These are phyloP conservation scores for Caenorhabditis panamensis DNA, from an alignment of 2,888 invertebrate species.

Conservation along the genomic window DNA sequence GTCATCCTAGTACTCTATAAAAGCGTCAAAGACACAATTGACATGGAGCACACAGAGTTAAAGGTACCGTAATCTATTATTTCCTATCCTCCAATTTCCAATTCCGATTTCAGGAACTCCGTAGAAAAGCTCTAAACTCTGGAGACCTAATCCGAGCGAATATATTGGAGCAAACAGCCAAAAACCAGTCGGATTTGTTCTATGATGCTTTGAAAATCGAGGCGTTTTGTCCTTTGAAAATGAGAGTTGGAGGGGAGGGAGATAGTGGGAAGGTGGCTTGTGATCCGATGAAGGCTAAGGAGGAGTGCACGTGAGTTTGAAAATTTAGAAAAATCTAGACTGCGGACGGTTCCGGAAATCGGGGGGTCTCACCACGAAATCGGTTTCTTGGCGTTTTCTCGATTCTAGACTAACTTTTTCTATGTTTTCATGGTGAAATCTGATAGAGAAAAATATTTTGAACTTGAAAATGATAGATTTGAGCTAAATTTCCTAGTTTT, in stretches of 20 bases:
- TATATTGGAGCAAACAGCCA: constrained; percentile 6
- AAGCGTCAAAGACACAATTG: not conserved
- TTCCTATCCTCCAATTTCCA: not conserved
- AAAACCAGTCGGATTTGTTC: constrained; percentile 22
- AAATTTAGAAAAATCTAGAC: too few species aligned
- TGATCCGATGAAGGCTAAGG: constrained; percentile 24
- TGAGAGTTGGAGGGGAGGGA: constrained; percentile 46
- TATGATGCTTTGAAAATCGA: constrained; percentile 11
- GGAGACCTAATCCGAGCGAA: not conserved
- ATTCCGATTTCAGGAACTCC: constrained; percentile 41
- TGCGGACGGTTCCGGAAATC: too few species aligned
- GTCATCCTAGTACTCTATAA: constrained; percentile 33
- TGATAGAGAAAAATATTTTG: too few species aligned
- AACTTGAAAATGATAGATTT: too few species aligned
- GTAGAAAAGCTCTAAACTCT: constrained; percentile 9
- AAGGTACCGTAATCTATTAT: not conserved
- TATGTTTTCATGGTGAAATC: too few species aligned
- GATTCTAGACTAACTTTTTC: too few species aligned
- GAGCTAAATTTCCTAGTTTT: too few species aligned
- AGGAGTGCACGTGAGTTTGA: constrained; percentile 47
- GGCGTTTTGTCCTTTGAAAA: constrained; percentile 41
- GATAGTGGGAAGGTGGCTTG: constrained; percentile 59
- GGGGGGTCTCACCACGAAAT: too few species aligned
- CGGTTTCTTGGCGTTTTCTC: too few species aligned
- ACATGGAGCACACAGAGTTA: constrained; percentile 9